Evolutionary conservation across 2,888 invertebrate species (phyloP).

Genomic region (Eupithecia tripunctaria): DNA sequence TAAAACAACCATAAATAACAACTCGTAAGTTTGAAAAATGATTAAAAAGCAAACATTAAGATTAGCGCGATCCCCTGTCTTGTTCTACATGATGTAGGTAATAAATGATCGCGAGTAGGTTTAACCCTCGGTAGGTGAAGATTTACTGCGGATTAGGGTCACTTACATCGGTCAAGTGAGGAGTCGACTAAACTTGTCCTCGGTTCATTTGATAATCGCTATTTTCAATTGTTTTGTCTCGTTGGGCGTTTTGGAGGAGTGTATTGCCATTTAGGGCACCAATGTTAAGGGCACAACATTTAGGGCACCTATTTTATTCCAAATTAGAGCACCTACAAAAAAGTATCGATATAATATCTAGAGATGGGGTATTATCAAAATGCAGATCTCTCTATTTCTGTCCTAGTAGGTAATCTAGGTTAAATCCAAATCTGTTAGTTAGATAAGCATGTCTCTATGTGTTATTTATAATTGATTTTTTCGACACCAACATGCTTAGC

Average conservation of each 20-base stretch:
- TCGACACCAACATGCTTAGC: no score
- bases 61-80: slow-evolving; percentile 58
- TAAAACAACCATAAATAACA: background rate
- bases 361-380: no score
- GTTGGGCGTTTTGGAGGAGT: background rate
- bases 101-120: slow-evolving; percentile 80
- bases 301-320: no score
- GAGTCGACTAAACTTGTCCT: slow-evolving; percentile 74
- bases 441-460: no score
- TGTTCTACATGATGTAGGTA: slow-evolving; percentile 70
- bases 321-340: no score
- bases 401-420: no score
- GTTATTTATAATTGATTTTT: no score
- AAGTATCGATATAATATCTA: no score
- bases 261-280: background rate
- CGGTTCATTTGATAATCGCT: slow-evolving; percentile 70
- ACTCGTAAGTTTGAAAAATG: slow-evolving; percentile 26
- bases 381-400: no score
- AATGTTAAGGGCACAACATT: no score
- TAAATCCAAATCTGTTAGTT: background rate
- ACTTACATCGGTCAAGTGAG: slow-evolving; percentile 81
- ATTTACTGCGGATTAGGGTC: slow-evolving; percentile 83
- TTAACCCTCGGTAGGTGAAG: slow-evolving; percentile 77
- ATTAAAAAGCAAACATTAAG: slow-evolving; percentile 45
- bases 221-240: slow-evolving; percentile 37